Conservation (phyloP, 2,113 vertebrate genomes). For the Oxyura jamaicensis region DNA sequence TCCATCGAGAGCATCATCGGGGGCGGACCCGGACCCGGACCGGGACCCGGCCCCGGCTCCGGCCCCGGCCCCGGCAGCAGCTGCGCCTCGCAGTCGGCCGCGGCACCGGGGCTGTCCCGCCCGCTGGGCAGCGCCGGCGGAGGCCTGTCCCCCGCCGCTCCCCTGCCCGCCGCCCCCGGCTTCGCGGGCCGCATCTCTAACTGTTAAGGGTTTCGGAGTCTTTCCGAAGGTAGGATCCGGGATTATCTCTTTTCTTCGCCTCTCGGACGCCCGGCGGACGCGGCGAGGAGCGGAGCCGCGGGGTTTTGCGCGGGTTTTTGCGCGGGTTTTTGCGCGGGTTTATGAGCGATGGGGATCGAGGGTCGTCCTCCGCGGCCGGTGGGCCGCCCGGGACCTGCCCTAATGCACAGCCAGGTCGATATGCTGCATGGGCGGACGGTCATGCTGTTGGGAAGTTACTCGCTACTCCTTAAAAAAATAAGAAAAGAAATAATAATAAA, state of each 20-base stretch:
- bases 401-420: constrained; percentile 74
- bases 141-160: constrained; percentile 54
- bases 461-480: not conserved
- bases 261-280: not conserved
- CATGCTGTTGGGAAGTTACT: constrained; percentile 22
- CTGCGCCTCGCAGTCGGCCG: constrained; percentile 83
- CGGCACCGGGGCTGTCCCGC: constrained; percentile 79
- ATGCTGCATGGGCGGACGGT: constrained; percentile 2
- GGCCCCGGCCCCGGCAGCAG: constrained; percentile 55
- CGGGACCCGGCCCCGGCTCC: no score
- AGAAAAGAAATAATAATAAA: not conserved
- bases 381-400: constrained; percentile 64
- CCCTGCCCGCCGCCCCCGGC: constrained; percentile 70
- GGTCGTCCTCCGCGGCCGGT: not conserved
- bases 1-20: constrained; percentile 92
- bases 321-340: constrained; percentile 16
- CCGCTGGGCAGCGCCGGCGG: constrained; percentile 73
- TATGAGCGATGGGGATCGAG: constrained; percentile 32
- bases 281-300: not conserved
- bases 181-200: constrained; percentile 88
- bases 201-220: constrained; percentile 78
- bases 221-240: constrained; percentile 77
- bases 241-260: constrained; percentile 1
- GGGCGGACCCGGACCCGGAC: constrained; percentile 78
- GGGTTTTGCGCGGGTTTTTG: constrained; percentile 5